A percentile compares a stretch with the other conserved stretches of the same genome.
These are phyloP conservation scores for Thrips palmi DNA, from an alignment of 1,140 invertebrate species.

Conservation along the genomic window DNA sequence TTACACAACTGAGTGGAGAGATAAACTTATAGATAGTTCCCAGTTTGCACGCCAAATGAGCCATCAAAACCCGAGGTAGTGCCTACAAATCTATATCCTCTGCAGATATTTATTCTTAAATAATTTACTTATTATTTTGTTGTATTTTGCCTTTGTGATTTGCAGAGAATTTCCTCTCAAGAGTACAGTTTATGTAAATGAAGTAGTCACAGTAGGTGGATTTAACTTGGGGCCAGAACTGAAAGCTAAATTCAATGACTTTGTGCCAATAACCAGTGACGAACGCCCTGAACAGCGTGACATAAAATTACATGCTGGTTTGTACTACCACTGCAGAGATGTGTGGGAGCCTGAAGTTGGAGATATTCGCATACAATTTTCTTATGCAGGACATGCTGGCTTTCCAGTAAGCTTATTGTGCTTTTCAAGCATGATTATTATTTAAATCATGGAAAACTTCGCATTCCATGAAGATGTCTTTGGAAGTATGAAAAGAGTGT, in stretches of 20 bases:
- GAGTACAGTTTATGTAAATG: conserved; percentile 29
- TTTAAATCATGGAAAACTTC: too few relatives aligned
- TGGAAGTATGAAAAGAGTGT: too few relatives aligned
- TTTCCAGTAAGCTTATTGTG: conserved; percentile 55
- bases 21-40: conserved; percentile 58
- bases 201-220: conserved; percentile 32
- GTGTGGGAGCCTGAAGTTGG: conserved; percentile 69
- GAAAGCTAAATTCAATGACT: conserved; percentile 57
- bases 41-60: conserved; percentile 50
- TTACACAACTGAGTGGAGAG: conserved; percentile 64
- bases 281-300: conserved; percentile 58
- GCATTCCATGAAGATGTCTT: too few relatives aligned
- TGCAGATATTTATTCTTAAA: conserved; percentile 6
- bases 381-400: conserved; percentile 56
- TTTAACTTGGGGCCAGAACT: conserved; percentile 34
- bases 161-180: conserved; percentile 26
- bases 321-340: conserved; percentile 68
- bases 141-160: conserved; percentile 13
- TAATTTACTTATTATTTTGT: conserved; percentile 6
- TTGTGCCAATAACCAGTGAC: conserved; percentile 62
- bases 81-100: conserved; percentile 7
- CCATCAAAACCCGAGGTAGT: conserved; percentile 55
- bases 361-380: conserved; percentile 65
- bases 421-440: too few relatives aligned
- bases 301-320: conserved; percentile 67